Conservation (phyloP, 2,113 vertebrate species). For the Martes martes region DNA sequence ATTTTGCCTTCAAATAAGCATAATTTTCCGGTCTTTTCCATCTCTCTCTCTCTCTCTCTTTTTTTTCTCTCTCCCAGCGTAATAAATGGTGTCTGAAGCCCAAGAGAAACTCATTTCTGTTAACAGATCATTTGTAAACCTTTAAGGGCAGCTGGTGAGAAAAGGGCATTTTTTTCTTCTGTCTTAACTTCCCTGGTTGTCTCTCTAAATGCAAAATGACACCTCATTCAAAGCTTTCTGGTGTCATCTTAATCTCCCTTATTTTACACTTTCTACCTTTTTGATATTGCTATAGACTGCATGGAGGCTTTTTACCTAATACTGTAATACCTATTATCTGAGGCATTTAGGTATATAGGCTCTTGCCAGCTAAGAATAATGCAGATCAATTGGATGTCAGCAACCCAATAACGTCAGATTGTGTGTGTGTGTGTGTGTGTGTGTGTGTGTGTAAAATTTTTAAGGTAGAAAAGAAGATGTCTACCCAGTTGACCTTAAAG, state of each 20-base stretch:
- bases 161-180: conserved; percentile 61
- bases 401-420: conserved; percentile 76
- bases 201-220: conserved; percentile 79
- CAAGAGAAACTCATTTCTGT: conserved; percentile 76
- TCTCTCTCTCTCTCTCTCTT: not conserved
- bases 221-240: conserved; percentile 76
- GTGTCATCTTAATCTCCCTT: conserved; percentile 78
- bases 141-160: conserved; percentile 67
- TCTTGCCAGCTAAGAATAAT: conserved; percentile 82
- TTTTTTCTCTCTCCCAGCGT: conserved; percentile 49
- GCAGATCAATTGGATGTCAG: conserved; percentile 84
- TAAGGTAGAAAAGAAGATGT: conserved; percentile 61
- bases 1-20: conserved; percentile 76
- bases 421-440: not conserved
- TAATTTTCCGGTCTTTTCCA: conserved; percentile 65
- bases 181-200: conserved; percentile 71
- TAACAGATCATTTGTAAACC: conserved; percentile 73
- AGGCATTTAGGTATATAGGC: conserved; percentile 75
- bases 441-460: not conserved
- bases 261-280: conserved; percentile 75
- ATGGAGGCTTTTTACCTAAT: conserved; percentile 78
- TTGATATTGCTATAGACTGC: conserved; percentile 74
- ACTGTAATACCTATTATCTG: conserved; percentile 79
- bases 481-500: conserved; percentile 81
- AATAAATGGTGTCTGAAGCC: conserved; percentile 76